Evolutionary conservation across 2,113 vertebrate species (phyloP), one percentile per base, ranked within the genome.

Genomic region (Empidonax traillii): DNA sequence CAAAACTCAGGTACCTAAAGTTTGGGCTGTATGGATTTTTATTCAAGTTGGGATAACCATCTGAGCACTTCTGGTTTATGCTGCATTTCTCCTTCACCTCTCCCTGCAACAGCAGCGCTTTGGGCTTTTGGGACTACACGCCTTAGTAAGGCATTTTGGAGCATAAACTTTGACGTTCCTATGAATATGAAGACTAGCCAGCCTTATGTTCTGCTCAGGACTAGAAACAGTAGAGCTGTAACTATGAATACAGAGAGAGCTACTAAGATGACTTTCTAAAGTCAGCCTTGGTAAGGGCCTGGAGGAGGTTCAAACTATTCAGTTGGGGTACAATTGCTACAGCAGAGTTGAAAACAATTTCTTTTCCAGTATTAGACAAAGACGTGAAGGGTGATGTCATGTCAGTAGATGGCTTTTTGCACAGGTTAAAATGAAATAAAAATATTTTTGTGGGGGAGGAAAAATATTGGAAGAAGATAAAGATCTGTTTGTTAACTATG

Each of bases 81-180:
- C 27, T 3, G 35, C 56, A 8, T 81, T 90, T 87, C 20, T 67
- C 22, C 21, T 84, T 35, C 2, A 7, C 82, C 56, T 74, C 47
- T 86, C 41, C n/a, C 55, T 0, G 0, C 35, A 76, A 59, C 47
- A 51, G 49, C 33, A 90, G 20, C 27, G 21, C 52, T 59, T 23
- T 28, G 68, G 61, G 33, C 65, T 95, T 95, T 93, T 84, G 92
- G 73, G 87, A 86, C 23, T 84, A 63, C 88, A 90, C 2, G 1
- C 93, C 91, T 95, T 44, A 86, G 59, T 59, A 67, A 95, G 82
- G 87, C 59, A 81, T 96, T 95, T 94, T 61, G 72, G 56, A 91
- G 53, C 46, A 74, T 67, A 11, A 85, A 75, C 33, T 51, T 75
- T 37, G 15, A 28, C 43, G 20, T 73, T 96, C 24, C 47, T 90